Conservation (phyloP, 1,140 invertebrate genomes). For the Apis cerana region DNA sequence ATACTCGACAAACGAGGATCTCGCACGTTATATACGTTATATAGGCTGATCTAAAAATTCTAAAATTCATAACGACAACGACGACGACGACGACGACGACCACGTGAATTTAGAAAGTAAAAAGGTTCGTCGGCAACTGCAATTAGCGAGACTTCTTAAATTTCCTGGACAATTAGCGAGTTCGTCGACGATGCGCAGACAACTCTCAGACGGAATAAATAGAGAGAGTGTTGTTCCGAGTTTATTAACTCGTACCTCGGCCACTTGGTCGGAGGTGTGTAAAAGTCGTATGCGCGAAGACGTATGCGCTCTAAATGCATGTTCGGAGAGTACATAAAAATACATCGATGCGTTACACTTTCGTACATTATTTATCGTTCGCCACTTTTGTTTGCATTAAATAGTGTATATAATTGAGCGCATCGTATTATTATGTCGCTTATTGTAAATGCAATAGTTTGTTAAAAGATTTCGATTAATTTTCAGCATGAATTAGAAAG, state of each 20-base stretch:
- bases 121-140: slow-evolving; percentile 4
- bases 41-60: background rate
- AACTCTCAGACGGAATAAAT: slow-evolving; percentile 12
- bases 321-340: background rate
- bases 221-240: slow-evolving; percentile 50
- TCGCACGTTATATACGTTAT: background rate
- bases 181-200: slow-evolving; percentile 32
- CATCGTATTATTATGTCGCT: background rate
- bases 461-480: background rate
- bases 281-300: background rate
- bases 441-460: background rate
- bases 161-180: slow-evolving; percentile 32
- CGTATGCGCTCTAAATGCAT: background rate
- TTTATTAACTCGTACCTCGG: slow-evolving; percentile 16
- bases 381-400: slow-evolving; percentile 1
- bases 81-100: background rate
- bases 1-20: background rate
- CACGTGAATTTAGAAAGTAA: background rate
- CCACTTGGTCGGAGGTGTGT: background rate
- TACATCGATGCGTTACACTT: slow-evolving; percentile 10
- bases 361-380: slow-evolving; percentile 6
- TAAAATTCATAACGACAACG: background rate
- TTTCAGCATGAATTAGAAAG: slow-evolving; percentile 10
- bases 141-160: slow-evolving; percentile 37
- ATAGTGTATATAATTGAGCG: background rate